phyloP scores from a whole-genome alignment of 1,140 invertebrate genomes.

The Leptopilina clavipes region DNA sequence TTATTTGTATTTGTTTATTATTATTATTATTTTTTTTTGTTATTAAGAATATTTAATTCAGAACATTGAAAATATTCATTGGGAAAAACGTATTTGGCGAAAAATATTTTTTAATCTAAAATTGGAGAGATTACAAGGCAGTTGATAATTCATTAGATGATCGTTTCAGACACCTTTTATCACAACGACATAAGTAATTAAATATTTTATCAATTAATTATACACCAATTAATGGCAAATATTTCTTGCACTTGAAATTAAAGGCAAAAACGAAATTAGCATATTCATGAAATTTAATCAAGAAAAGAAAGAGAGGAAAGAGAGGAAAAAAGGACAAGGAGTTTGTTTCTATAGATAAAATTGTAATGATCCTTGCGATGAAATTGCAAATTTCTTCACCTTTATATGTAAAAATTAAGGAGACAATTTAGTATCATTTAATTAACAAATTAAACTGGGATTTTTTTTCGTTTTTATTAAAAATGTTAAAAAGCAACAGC shows the following conservation, averaged over 20 bases:
- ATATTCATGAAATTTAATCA: background rate
- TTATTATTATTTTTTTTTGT: no score
- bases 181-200: background rate
- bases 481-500: background rate
- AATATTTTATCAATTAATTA: background rate
- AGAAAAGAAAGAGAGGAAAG: background rate
- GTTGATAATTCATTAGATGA: no score
- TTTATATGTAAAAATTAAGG: slow-evolving; percentile 41
- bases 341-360: background rate
- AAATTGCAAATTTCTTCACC: background rate
- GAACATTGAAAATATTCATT: no score
- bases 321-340: background rate
- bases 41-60: no score
- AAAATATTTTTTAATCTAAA: no score
- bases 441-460: slow-evolving; percentile 36
- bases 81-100: no score
- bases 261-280: background rate
- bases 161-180: slow-evolving; percentile 1
- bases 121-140: no score
- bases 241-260: background rate
- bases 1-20: no score
- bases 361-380: no score
- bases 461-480: background rate
- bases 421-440: slow-evolving; percentile 43
- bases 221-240: background rate